A percentile compares a stretch with the other conserved stretches of the same genome.
phyloP scores from a whole-genome alignment of 1,140 invertebrate genomes.

The Drosophila sp. region DNA sequence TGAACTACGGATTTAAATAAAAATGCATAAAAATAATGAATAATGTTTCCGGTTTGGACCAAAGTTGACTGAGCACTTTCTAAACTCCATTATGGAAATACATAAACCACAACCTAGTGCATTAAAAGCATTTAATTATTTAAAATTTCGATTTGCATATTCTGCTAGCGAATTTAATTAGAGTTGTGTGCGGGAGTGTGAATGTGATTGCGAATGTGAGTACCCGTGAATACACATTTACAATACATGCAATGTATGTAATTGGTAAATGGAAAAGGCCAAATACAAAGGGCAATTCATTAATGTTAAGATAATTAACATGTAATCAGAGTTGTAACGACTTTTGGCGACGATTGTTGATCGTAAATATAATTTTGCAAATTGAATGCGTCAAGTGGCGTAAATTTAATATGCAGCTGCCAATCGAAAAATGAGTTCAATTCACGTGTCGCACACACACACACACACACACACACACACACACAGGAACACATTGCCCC shows the following conservation, averaged over 20 bases:
- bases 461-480: no score
- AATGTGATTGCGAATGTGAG: not conserved
- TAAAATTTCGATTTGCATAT: constrained; percentile 23
- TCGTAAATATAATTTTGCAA: constrained; percentile 52
- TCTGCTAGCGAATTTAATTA: constrained; percentile 13
- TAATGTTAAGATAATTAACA: constrained; percentile 77
- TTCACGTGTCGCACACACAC: no score
- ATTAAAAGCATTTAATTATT: constrained; percentile 31
- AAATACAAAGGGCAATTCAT: constrained; percentile 66
- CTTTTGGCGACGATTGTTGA: constrained; percentile 27
- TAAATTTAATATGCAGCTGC: constrained; percentile 61
- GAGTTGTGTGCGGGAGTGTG: not conserved
- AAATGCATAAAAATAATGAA: constrained; percentile 2
- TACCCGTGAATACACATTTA: constrained; percentile 18
- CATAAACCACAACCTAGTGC: constrained; percentile 1
- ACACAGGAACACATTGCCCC: not conserved
- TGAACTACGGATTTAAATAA: not conserved
- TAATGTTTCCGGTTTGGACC: not conserved
- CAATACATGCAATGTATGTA: constrained; percentile 12
- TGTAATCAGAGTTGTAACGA: constrained; percentile 77
- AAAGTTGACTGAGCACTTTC: not conserved
- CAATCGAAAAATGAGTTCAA: not conserved
- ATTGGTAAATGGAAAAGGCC: constrained; percentile 23
- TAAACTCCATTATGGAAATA: not conserved
- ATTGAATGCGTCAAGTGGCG: constrained; percentile 45